Conservation (phyloP, 2,113 vertebrate genomes). For the Zootoca vivipara region DNA sequence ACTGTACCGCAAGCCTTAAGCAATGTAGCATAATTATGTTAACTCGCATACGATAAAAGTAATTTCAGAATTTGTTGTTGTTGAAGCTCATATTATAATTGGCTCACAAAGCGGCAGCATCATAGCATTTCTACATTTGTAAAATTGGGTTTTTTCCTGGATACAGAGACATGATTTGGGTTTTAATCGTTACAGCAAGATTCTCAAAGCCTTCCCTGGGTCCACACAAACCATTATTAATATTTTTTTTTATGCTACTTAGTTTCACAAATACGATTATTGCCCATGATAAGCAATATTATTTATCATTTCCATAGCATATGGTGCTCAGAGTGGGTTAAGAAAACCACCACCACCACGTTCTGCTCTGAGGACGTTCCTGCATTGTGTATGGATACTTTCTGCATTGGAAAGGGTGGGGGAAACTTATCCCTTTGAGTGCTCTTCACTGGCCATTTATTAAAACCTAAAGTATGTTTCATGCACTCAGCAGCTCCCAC, state of each 20-base stretch:
- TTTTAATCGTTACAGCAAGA: neutral
- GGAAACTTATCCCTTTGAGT: neutral
- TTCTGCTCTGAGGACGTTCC: neutral
- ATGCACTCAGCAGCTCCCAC: neutral
- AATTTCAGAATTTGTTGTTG: conserved; percentile 12
- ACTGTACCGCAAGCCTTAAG: conserved; percentile 28
- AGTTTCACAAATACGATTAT: neutral
- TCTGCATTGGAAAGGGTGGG: neutral
- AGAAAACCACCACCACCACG: no score
- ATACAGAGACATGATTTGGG: neutral
- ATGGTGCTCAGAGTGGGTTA: neutral
- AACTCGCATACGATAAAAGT: conserved; percentile 33
- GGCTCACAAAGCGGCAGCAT: conserved; percentile 4
- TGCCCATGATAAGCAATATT: neutral
- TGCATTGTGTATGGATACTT: neutral
- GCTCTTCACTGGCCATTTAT: neutral
- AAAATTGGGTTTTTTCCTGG: neutral
- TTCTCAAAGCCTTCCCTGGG: neutral
- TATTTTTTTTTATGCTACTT: neutral
- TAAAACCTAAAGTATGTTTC: neutral
- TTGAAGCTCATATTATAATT: conserved; percentile 8
- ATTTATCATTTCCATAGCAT: neutral
- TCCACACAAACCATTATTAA: neutral
- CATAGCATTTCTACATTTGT: neutral
- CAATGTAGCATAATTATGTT: conserved; percentile 34